Conservation (phyloP, 92 coral and sea anemone genomes). For the Porites lobata region DNA sequence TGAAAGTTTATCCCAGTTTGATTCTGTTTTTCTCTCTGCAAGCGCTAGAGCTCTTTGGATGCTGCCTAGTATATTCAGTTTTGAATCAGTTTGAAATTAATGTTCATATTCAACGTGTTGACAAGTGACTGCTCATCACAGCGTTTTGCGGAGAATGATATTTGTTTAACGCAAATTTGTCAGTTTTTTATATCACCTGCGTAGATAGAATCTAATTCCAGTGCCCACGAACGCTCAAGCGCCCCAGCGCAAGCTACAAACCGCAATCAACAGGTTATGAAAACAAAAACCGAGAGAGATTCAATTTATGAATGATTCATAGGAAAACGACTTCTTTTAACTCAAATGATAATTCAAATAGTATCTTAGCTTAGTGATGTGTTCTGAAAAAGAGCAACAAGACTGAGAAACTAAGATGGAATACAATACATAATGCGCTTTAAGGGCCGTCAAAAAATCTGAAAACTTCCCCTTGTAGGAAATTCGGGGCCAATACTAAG, state of each 20-base stretch:
- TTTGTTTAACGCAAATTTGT: no score
- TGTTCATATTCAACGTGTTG: no score
- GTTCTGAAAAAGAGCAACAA: neutral
- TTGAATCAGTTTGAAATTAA: no score
- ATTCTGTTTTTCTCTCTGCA: no score
- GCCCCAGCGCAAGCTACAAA: neutral
- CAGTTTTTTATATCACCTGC: no score
- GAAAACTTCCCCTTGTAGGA: no score
- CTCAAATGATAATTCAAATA: neutral
- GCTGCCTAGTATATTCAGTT: no score
- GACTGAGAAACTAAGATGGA: neutral
- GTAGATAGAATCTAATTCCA: neutral
- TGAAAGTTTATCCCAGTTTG: no score
- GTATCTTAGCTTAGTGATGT: neutral
- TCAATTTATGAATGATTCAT: conserved; percentile 17
- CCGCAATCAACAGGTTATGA: conserved; percentile 15
- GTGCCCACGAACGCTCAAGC: neutral
- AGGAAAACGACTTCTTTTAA: neutral
- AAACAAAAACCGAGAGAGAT: neutral
- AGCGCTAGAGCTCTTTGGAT: no score
- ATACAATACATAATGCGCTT: neutral
- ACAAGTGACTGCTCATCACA: no score
- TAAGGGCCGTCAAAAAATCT: no score
- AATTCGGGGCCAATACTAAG: neutral
- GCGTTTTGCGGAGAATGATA: no score